Evolutionary conservation across 1,140 invertebrate species (phyloP).

Genomic region (Cheumatopsyche charites): DNA sequence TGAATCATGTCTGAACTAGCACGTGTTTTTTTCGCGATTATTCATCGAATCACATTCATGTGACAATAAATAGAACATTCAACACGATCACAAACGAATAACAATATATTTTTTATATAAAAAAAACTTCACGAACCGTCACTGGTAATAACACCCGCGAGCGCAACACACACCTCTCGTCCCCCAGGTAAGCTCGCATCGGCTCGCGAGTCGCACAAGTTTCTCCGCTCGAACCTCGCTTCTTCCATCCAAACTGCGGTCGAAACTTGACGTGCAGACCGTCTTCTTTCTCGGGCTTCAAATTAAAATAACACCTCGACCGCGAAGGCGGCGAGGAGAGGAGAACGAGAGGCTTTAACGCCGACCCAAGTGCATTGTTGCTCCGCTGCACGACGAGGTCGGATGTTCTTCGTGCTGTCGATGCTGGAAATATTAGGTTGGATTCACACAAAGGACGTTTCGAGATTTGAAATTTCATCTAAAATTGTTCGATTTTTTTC

Average conservation of each 20-base stretch:
- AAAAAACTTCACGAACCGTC: background rate
- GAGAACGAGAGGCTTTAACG: background rate
- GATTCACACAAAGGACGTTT: too few relatives aligned
- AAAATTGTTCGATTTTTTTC: too few relatives aligned
- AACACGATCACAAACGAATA: too few relatives aligned
- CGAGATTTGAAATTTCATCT: too few relatives aligned
- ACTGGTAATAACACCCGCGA: background rate
- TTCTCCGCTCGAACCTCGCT: background rate
- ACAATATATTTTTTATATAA: too few relatives aligned
- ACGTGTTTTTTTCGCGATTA: too few relatives aligned
- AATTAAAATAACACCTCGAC: slow-evolving; percentile 32
- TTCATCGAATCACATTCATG: too few relatives aligned
- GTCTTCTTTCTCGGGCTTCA: background rate
- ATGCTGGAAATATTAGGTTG: too few relatives aligned
- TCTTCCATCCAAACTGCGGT: background rate
- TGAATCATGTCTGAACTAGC: too few relatives aligned
- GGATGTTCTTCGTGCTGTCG: too few relatives aligned
- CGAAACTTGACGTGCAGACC: background rate
- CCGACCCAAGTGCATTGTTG: background rate
- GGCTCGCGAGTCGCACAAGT: slow-evolving; percentile 24
- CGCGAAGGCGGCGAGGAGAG: background rate
- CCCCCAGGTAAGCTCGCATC: slow-evolving; percentile 30
- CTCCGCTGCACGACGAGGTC: too few relatives aligned
- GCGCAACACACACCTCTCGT: background rate
- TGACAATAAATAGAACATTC: too few relatives aligned